Percentiles rank a stretch among this genome's conserved stretches.
phyloP scores from a whole-genome alignment of 92 coral and sea anemone species.

The Heteractis magnifica region DNA sequence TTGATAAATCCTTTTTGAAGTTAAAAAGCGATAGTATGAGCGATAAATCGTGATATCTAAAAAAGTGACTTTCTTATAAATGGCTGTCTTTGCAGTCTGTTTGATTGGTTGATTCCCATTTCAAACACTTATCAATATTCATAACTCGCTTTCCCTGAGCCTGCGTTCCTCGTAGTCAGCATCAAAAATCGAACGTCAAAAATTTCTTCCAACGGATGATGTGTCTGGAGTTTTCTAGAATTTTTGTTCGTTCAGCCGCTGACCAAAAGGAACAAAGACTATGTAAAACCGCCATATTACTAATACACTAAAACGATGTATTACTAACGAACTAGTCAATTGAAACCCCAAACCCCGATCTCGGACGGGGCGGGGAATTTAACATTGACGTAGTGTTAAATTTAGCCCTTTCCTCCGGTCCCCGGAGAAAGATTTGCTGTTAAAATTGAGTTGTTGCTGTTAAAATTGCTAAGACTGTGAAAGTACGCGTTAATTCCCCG shows the following conservation, averaged over 20 bases:
- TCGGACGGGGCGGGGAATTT: too few relatives aligned
- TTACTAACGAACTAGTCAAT: too few relatives aligned
- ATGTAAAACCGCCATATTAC: too few relatives aligned
- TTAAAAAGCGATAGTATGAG: background rate
- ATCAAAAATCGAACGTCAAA: background rate
- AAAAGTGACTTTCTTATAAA: background rate
- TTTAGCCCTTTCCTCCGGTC: too few relatives aligned
- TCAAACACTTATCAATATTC: background rate
- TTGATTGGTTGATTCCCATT: background rate
- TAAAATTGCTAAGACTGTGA: too few relatives aligned
- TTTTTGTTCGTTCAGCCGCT: background rate
- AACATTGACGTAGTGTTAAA: too few relatives aligned
- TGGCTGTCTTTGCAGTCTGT: background rate
- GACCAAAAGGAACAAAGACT: background rate
- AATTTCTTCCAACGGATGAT: background rate
- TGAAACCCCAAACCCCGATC: too few relatives aligned
- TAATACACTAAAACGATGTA: too few relatives aligned
- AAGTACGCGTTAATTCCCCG: too few relatives aligned
- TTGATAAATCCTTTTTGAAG: background rate
- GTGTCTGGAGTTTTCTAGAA: too few relatives aligned
- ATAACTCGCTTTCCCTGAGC: background rate
- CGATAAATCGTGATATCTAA: background rate
- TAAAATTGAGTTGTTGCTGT: too few relatives aligned
- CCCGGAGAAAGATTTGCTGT: too few relatives aligned
- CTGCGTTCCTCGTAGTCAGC: background rate